Percentiles rank a stretch among this genome's conserved stretches.
Evolutionary conservation across 2,797 vertebrate species (phyloP).

Genomic region (Mormyrus proboscirostris): DNA sequence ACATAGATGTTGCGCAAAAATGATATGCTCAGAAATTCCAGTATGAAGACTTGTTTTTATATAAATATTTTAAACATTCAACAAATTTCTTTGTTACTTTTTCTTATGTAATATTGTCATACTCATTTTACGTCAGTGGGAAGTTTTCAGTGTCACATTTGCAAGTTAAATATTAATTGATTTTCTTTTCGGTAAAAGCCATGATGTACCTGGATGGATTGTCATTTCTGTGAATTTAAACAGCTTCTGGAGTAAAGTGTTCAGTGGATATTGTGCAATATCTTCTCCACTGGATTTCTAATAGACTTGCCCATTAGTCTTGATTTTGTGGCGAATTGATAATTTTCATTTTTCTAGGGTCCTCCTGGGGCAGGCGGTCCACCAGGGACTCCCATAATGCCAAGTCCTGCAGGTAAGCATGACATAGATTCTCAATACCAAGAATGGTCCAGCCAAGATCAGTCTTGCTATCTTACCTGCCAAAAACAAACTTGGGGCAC

Average conservation of each 20-base stretch:
- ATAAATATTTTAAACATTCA: background rate
- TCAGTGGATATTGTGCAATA: background rate
- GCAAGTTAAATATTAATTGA: background rate
- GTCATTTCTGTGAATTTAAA: background rate
- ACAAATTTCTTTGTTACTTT: background rate
- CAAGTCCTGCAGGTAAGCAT: slow-evolving; percentile 87
- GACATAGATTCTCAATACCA: background rate
- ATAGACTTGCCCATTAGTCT: background rate
- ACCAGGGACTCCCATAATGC: slow-evolving; percentile 96
- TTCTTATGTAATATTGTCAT: background rate
- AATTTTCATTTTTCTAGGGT: slow-evolving; percentile 59
- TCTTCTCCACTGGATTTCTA: background rate
- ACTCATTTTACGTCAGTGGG: background rate
- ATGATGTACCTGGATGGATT: background rate
- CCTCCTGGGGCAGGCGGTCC: slow-evolving; percentile 91
- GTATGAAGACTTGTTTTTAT: background rate
- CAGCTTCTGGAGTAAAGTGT: background rate
- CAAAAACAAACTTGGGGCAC: background rate
- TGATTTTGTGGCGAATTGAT: background rate
- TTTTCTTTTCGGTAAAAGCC: background rate
- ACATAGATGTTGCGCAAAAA: background rate
- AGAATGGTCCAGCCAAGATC: background rate
- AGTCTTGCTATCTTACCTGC: background rate
- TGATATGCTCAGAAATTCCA: background rate
- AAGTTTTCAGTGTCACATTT: background rate